A percentile compares a stretch with the other conserved stretches of the same genome.
These are phyloP conservation scores for Cryptophagus acutangulus DNA, from an alignment of 2,888 invertebrate genomes.

Conservation along the genomic window DNA sequence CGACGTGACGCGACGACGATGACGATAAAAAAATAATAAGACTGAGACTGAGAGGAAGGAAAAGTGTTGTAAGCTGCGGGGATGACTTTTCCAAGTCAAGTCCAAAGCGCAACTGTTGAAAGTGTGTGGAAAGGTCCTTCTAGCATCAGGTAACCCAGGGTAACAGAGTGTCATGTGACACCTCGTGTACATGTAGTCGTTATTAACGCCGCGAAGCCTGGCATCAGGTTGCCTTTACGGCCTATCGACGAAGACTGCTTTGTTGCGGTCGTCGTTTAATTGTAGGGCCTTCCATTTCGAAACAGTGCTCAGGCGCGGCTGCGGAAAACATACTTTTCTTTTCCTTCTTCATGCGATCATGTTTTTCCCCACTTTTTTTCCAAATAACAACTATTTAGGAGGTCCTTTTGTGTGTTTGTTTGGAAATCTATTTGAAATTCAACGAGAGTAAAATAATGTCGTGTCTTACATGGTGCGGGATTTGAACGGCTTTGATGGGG, in stretches of 20 bases:
- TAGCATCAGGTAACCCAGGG: conserved; percentile 26
- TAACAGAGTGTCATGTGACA: conserved; percentile 23
- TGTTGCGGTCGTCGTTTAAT: conserved; percentile 9
- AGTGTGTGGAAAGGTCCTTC: no score
- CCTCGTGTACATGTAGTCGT: conserved; percentile 13
- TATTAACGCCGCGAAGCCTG: conserved; percentile 20
- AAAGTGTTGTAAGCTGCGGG: no score
- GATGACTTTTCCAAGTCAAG: no score
- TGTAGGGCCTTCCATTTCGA: neutral
- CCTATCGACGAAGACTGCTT: conserved; percentile 7
- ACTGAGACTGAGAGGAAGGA: no score
- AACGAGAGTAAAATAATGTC: conserved; percentile 40
- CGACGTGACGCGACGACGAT: no score
- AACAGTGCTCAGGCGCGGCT: neutral
- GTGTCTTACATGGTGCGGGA: conserved; percentile 37
- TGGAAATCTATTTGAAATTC: conserved; percentile 40
- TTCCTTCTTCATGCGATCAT: no score
- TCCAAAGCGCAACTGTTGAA: neutral
- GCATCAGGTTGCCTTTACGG: conserved; percentile 16
- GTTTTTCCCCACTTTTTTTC: neutral
- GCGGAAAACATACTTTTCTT: neutral
- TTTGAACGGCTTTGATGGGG: conserved; percentile 22
- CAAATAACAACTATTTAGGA: neutral
- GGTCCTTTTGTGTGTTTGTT: neutral
- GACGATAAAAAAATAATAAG: no score